Base-by-base conservation (phyloP, 2,888 invertebrate species). In the Cephus sareptanus region DNA sequence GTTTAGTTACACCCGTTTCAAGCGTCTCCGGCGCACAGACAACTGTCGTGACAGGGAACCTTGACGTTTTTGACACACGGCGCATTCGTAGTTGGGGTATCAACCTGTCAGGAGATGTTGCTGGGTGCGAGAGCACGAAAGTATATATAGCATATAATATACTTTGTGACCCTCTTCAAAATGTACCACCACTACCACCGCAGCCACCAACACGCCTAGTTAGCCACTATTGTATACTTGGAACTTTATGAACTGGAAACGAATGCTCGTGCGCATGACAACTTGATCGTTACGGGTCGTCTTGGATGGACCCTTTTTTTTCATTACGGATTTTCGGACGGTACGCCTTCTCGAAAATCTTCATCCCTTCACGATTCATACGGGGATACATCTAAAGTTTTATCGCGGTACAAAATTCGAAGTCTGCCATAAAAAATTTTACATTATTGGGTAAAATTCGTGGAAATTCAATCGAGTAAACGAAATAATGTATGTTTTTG, bases 81-180 rank as follows among this genome's bases (percentile, higher is more conserved):
- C 83, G 83, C 80, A 84, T 83, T 82, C 82, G 78, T 77, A 77
- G 80, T 79, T 56, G 76, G 81, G 84, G 84, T 84, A 87, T 87
- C 88, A 86, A 86, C 88, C 88, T 88, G 88, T 88, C 88, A 86
- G 84, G 85, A 81, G 84, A 87, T 83, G 85, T 85, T 85, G 80
- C 84, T 75, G 82, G 83, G 85, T 83, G 85, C 82, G 85, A 82
- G 83, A 81, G 79, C 80, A 56, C 9, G 9, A 56, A 23, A 56
- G 81, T 84, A 83, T 83, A 84, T 80, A 81, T 78, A 75, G 77
- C 74, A 74, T 73, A 75, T 85, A 83, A 81, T 82, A 83, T 86
- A 88, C 87, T 76, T 85, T 87, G 88, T 88, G 89, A 89, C 89
- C 89, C 89, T 90, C 88, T 87, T 89, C 88, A 89, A 87, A 88